Conservation (phyloP, 2,797 vertebrate genomes). For the Notolabrus celidotus region DNA sequence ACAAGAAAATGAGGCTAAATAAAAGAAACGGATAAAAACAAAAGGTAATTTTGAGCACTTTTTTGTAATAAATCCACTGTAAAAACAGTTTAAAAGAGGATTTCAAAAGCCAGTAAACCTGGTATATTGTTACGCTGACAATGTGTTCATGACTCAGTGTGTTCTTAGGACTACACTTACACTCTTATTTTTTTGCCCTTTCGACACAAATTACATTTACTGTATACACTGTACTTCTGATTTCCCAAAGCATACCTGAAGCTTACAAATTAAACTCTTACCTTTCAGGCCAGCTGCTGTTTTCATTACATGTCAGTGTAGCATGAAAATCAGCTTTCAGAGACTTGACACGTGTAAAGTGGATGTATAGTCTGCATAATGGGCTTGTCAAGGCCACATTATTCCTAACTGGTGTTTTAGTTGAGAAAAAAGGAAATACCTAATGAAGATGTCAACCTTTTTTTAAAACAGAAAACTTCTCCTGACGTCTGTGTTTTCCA, state of each 20-base stretch:
- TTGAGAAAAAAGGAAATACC: neutral
- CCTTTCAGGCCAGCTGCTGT: neutral
- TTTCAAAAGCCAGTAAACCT: conserved; percentile 23
- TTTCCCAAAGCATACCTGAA: conserved; percentile 22
- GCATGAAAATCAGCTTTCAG: conserved; percentile 29
- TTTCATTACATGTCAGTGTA: conserved; percentile 40
- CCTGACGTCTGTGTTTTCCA: conserved; percentile 16
- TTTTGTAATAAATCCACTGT: conserved; percentile 19
- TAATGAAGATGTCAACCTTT: conserved; percentile 36
- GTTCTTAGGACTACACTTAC: neutral
- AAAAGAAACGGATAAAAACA: conserved; percentile 40
- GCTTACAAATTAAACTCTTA: conserved; percentile 28
- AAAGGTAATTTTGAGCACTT: neutral
- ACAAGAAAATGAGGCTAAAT: conserved; percentile 22
- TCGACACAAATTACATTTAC: conserved; percentile 7
- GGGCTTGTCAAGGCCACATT: conserved; percentile 39
- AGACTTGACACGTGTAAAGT: conserved; percentile 6
- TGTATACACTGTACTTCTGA: neutral
- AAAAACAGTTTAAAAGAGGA: conserved; percentile 4
- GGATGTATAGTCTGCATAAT: conserved; percentile 23
- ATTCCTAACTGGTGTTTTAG: conserved; percentile 8
- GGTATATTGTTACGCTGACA: conserved; percentile 2
- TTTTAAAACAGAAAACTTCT: conserved; percentile 32
- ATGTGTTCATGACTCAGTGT: conserved; percentile 9
- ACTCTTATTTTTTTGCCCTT: conserved; percentile 10